These are phyloP conservation scores for Hetaerina americana DNA, from an alignment of 1,140 invertebrate genomes.

Conservation along the genomic window DNA sequence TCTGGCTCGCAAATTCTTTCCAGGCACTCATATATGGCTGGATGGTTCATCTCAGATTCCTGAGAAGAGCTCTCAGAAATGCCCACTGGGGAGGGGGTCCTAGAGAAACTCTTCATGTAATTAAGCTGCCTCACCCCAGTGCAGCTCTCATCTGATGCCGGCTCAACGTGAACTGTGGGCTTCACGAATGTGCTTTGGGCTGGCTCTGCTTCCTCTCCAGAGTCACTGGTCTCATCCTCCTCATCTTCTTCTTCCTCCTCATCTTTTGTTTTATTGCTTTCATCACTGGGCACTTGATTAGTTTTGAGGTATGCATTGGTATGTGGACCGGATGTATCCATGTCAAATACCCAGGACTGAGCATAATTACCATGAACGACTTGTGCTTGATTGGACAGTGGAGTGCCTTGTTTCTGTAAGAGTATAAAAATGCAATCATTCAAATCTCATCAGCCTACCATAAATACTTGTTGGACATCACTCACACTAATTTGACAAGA, in stretches of 20 bases:
- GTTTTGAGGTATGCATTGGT: not conserved
- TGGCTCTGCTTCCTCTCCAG: not conserved
- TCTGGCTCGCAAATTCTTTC: constrained; percentile 29
- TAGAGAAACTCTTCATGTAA: constrained; percentile 33
- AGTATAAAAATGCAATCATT: too few relatives aligned
- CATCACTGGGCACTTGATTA: not conserved
- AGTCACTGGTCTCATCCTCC: not conserved
- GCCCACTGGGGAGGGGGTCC: constrained; percentile 28
- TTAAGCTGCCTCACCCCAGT: constrained; percentile 21
- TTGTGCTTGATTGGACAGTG: constrained; percentile 18
- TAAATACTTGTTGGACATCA: too few relatives aligned
- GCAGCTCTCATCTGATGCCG: constrained; percentile 8
- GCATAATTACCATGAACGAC: constrained; percentile 28
- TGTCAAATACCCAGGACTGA: constrained; percentile 34
- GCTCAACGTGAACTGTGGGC: constrained; percentile 12
- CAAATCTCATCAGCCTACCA: too few relatives aligned
- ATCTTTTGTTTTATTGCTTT: not conserved
- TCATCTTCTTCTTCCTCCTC: not conserved
- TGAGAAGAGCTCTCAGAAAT: constrained; percentile 30
- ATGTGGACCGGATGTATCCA: constrained; percentile 10
- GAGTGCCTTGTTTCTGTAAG: constrained; percentile 24
- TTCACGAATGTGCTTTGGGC: constrained; percentile 7
- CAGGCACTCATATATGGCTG: constrained; percentile 31
- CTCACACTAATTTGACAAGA: too few relatives aligned
- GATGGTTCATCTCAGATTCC: constrained; percentile 19